Base-by-base conservation (phyloP, 2,113 vertebrate species). In the Semnornis frantzii region DNA sequence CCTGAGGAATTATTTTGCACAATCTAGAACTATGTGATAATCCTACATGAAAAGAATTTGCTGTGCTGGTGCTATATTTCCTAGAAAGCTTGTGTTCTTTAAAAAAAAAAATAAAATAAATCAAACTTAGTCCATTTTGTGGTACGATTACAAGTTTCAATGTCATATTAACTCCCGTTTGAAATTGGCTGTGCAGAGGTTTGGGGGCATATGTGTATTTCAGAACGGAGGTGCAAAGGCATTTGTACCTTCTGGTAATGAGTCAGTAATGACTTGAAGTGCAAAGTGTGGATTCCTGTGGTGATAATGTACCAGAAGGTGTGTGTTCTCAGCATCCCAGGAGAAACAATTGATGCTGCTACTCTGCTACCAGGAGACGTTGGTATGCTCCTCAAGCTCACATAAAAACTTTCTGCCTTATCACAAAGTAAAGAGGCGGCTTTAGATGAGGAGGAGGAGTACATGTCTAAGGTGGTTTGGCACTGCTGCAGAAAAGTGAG, bases 341-440 rank as follows among this genome's bases (percentile, higher is more conserved):
- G 30, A n/a, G 50, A 76, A 87, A 39, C 39, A 52, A 12, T 16
- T 60, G 57, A 42, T 63, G 70, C 75, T 37, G 58, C 6, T 46
- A 2, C 10, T 84, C 69, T 12, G 83, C 63, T 79, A 70, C 55
- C 34, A 23, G 52, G 46, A 80, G 85, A 76, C 0, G 10, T 72
- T 77, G 46, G 6, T 24, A 8, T 2, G 3, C 37, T 78, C n/a
- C 17, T 21, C 0, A 20, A 71, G 92, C 79, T 68, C 1, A 0
- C 2, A 7, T 5, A 1, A 18, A 70, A 96, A 95, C 85, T 95
- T 92, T 68, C 10, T 48, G 15, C 0, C 5, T 50, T 63, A 11
- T 3, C 68, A 50, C 12, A 33, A 4, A 83, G 65, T 13, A 4
- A 28, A 55, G 77, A 68, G 76, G 55, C 69, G 10, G 70, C 5